These are phyloP conservation scores for Muscidifurax raptorellus DNA, from an alignment of 1,140 invertebrate species.

Conservation along the genomic window DNA sequence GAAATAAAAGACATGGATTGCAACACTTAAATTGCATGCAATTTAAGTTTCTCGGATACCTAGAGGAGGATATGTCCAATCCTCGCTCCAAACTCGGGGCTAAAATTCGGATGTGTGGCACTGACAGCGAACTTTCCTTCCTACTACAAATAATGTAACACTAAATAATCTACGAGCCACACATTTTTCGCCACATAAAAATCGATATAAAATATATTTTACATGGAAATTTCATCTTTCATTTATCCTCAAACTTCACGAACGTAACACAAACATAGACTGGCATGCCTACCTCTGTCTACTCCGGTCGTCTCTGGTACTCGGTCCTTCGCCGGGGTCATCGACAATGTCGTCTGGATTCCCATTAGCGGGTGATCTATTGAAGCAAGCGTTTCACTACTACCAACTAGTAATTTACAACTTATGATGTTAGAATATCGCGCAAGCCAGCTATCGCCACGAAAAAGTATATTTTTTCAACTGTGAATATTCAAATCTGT, in stretches of 20 bases:
- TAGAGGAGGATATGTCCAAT: conserved; percentile 76
- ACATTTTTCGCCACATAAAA: conserved; percentile 23
- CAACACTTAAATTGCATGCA: conserved; percentile 27
- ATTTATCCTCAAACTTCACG: not conserved
- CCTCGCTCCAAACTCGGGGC: conserved; percentile 86
- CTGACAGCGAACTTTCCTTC: conserved; percentile 81
- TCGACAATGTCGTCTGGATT: conserved; percentile 52
- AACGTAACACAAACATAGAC: not conserved
- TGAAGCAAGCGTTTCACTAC: conserved; percentile 69
- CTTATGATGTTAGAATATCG: conserved; percentile 28
- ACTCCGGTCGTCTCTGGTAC: conserved; percentile 32
- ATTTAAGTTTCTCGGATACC: conserved; percentile 55
- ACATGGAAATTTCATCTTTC: not conserved
- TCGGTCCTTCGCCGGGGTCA: conserved; percentile 63
- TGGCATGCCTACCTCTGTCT: conserved; percentile 62
- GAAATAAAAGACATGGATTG: not conserved
- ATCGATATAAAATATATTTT: not conserved
- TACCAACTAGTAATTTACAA: conserved; percentile 56
- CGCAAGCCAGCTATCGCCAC: conserved; percentile 1
- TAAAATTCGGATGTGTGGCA: conserved; percentile 86
- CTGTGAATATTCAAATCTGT: too few species aligned
- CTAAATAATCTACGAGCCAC: conserved; percentile 58
- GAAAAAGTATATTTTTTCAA: not conserved
- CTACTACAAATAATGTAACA: conserved; percentile 64
- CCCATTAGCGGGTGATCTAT: conserved; percentile 62